Conservation (phyloP, 2,797 vertebrate genomes). For the Chelidonichthys spinosus region DNA sequence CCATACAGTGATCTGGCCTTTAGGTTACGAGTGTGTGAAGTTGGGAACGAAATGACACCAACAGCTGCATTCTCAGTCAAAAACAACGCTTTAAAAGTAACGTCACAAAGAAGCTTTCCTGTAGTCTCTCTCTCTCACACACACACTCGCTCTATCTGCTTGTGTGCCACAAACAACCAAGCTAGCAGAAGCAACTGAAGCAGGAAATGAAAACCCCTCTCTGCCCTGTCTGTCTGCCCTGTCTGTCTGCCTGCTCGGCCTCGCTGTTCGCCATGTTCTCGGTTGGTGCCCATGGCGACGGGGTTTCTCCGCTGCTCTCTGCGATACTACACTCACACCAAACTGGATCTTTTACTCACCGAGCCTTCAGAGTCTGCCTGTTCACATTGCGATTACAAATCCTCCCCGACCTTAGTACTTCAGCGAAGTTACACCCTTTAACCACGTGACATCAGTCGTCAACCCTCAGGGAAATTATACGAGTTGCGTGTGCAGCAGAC, state of each 20-base stretch:
- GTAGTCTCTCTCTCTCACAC: no score
- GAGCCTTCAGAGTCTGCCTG: neutral
- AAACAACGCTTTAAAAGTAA: neutral
- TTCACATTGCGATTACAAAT: fast-evolving
- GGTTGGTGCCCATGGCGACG: no score
- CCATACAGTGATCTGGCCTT: neutral
- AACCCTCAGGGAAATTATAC: neutral
- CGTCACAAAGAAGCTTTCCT: no score
- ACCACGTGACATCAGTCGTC: neutral
- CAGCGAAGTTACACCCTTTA: neutral
- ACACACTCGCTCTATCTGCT: no score
- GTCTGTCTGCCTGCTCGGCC: neutral
- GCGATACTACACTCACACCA: neutral
- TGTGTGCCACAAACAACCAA: neutral
- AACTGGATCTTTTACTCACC: slow-evolving; percentile 52
- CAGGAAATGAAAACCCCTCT: neutral
- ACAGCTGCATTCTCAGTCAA: neutral
- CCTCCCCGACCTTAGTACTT: neutral
- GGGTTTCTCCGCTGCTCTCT: neutral
- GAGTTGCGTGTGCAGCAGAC: neutral
- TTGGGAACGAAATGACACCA: neutral
- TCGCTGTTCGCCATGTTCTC: slow-evolving; percentile 22
- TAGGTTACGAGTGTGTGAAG: neutral
- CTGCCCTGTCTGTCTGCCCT: neutral
- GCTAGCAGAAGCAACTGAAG: neutral